Base-by-base conservation (phyloP, 2,113 vertebrate species). In the Sialia sialis region DNA sequence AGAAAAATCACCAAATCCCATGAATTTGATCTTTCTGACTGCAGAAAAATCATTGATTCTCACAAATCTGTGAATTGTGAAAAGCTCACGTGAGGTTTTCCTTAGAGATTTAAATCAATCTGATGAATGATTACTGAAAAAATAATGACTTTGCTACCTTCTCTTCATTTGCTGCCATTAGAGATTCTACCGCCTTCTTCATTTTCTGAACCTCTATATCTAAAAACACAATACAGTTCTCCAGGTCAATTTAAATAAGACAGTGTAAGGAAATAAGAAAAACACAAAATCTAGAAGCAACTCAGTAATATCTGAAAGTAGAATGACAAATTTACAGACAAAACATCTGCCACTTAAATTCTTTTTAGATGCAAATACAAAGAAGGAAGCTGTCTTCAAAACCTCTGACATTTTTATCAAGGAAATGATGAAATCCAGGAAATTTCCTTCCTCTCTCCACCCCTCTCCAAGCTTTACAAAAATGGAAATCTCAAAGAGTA, bases 121-220 rank as follows among this genome's bases (percentile, higher is more conserved):
- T 77, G 34, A 89, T 30, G 18, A 86, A 90, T 10, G 9, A 76
- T 73, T 79, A 78, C 32, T 38, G 49, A 73, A 83, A 66, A 85
- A 87, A 83, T 17, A 70, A 74, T 30, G 36, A 83, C 52, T 46
- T 62, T 25, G 21, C 46, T 97, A 98, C 98, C 98, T 98, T 98
- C 88, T 98, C 98, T 95, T 98, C 98, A 97, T 99, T 99, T 86
- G 98, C 99, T 79, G 98, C 99, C 99, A 99, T 99, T 86, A 99
- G 94, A 8, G 99, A 99, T 78, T 99, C 99, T 70, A 99, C 97
- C 2, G 99, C 99, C 91, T 98, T 99, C 97, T 99, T 99, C 99
- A 99, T 99, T 95, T 99, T 99, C 96, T 99, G 99, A 62, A 99
- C 99, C 97, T 99, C 99, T 94, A 99, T 97, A 97, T 99, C 99